A percentile compares a stretch with the other conserved stretches of the same genome.
phyloP scores from a whole-genome alignment of 64 coral and sea anemone genomes.

The Montipora foliosa region DNA sequence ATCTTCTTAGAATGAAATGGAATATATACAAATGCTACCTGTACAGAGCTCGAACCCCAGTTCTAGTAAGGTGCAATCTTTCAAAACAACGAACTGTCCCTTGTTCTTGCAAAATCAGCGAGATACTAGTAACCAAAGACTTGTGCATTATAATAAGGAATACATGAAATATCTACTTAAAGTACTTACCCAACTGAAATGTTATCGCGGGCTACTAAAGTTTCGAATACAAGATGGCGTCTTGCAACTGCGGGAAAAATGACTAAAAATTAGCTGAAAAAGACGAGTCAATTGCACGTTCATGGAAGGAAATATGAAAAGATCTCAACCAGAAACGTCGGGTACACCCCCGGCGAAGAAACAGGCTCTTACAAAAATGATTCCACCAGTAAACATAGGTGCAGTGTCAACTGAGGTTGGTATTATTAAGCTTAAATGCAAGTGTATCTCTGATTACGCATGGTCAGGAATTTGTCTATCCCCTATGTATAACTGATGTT shows the following conservation, averaged over 20 bases:
- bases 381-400: constrained; percentile 69
- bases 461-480: no score
- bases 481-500: no score
- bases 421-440: neutral
- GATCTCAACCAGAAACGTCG: constrained; percentile 70
- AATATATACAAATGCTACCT: neutral
- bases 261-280: constrained; percentile 2
- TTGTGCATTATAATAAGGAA: no score
- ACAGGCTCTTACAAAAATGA: constrained; percentile 55
- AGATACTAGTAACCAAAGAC: no score
- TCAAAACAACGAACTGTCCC: no score
- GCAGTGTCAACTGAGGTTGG: constrained; percentile 77
- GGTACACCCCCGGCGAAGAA: constrained; percentile 58
- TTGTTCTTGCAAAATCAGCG: no score
- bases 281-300: neutral
- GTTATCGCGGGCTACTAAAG: neutral
- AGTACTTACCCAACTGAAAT: neutral
- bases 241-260: neutral
- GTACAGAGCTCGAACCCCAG: neutral
- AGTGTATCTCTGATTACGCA: no score
- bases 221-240: constrained; percentile 18
- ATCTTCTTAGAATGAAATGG: neutral
- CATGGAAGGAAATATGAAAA: constrained; percentile 41
- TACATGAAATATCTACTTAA: neutral
- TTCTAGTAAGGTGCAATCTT: neutral